phyloP scores from a whole-genome alignment of 2,797 vertebrate species.

The Novumbra hubbsi region DNA sequence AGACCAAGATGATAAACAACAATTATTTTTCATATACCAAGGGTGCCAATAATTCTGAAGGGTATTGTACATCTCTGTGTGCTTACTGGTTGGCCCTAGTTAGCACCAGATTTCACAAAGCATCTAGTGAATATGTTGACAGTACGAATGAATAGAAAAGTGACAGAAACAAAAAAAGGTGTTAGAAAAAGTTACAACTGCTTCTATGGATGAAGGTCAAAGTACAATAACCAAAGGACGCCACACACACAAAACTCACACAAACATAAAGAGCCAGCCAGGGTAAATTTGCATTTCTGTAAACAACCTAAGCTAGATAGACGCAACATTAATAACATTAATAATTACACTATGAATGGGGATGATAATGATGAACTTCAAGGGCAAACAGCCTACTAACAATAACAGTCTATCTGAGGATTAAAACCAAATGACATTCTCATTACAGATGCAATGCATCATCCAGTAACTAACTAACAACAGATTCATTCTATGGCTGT shows the following conservation, averaged over 20 bases:
- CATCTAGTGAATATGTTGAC: not conserved
- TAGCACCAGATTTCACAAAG: not conserved
- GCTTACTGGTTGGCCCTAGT: not conserved
- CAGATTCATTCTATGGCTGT: too few species aligned
- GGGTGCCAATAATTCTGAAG: too few species aligned
- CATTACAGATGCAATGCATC: not conserved
- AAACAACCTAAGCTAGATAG: not conserved
- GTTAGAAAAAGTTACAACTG: too few species aligned
- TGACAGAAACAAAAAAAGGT: too few species aligned
- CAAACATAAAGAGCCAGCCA: not conserved
- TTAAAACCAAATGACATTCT: not conserved
- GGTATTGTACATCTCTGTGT: not conserved
- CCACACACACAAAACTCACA: not conserved
- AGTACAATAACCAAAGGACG: not conserved
- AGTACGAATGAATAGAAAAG: not conserved
- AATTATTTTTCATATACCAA: too few species aligned
- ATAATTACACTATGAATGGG: not conserved
- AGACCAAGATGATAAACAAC: too few species aligned
- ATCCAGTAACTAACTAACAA: not conserved
- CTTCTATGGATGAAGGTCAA: not conserved
- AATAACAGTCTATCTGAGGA: not conserved
- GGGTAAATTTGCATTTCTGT: not conserved
- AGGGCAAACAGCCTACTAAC: not conserved
- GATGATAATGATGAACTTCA: not conserved
- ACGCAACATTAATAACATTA: not conserved